Evolutionary conservation across 23 tunicate genomes (phyloP), one percentile per base, ranked within the genome.

Genomic region (Corella eumyota): DNA sequence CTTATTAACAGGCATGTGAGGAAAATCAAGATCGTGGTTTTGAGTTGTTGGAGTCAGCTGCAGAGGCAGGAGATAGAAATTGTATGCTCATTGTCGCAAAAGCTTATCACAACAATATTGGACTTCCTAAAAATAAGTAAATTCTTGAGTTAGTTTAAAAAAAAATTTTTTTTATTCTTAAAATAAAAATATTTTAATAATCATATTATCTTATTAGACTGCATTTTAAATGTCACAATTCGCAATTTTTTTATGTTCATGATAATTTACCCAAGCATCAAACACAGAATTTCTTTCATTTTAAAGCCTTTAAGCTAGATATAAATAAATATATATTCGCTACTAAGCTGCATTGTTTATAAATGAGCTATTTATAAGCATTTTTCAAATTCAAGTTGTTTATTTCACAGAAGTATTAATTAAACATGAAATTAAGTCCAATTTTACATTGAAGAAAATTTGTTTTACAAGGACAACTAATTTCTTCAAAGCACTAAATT

Each of bases 21-120:
- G 88, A 78, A 36, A 88, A 88, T 52, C 60, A 68, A 6, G 25
- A 44, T 29, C 71, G 68, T 17, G 98, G 98, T 2, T 92, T 81
- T 49, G 70, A 67, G 3, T 51, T 71, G 61, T 17, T 92, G 77
- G 80, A 77, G 30, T 30, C 61, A 32, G 98, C 93, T 0, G 80
- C 92, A 5, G 86, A 72, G 21, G 92, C 86, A 6, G 98, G 98
- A 6, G 98, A 92, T 66, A 27, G 63, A 25, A 71, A 83, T 28
- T 78, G 93, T 2, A 71, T 83, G 58, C 71, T 75, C 51, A 50
- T 73, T n/a, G 63, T 76, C 9, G 98, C 86, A 48, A 73, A 82
- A 21, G 88, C 93, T 21, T 92, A 75, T 34, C 76, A 76, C 38
- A 76, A 55, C 20, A 87, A 87, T 6, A 61, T 65, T 25, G 98